phyloP scores from a whole-genome alignment of 2,113 vertebrate genomes.

The Alouatta palliata region DNA sequence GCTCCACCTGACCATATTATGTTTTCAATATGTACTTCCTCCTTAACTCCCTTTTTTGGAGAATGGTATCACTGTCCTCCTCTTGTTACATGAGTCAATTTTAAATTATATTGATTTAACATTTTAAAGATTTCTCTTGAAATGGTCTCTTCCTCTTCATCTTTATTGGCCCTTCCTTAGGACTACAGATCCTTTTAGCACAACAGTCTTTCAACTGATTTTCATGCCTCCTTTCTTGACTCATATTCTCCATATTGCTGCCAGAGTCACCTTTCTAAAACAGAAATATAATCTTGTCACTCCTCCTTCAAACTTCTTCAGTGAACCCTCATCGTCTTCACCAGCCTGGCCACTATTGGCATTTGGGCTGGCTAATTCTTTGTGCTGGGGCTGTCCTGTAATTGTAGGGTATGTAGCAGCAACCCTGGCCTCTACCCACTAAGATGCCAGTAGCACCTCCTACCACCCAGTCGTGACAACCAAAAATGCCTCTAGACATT shows the following conservation, averaged over 20 bases:
- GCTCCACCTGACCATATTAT: background rate
- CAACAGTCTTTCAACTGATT: background rate
- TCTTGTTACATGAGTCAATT: background rate
- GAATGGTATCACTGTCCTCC: background rate
- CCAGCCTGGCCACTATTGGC: background rate
- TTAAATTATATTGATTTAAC: background rate
- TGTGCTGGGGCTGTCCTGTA: background rate
- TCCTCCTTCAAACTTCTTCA: background rate
- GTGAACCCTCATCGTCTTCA: background rate
- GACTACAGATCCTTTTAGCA: background rate
- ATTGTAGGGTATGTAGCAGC: background rate
- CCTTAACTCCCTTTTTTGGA: background rate
- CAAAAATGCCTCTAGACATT: constrained; percentile 6
- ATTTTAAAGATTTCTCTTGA: background rate
- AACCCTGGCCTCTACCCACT: background rate
- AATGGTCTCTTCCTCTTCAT: background rate
- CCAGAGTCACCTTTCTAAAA: background rate
- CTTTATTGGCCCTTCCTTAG: background rate
- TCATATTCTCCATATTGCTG: background rate
- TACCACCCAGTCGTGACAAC: background rate
- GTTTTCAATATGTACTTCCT: background rate
- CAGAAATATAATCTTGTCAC: background rate
- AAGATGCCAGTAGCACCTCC: background rate
- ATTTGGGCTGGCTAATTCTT: background rate
- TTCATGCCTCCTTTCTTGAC: background rate